A percentile compares a stretch with the other conserved stretches of the same genome.
These are phyloP conservation scores for Amazona vittata DNA, from an alignment of 2,113 vertebrate species.

Conservation along the genomic window DNA sequence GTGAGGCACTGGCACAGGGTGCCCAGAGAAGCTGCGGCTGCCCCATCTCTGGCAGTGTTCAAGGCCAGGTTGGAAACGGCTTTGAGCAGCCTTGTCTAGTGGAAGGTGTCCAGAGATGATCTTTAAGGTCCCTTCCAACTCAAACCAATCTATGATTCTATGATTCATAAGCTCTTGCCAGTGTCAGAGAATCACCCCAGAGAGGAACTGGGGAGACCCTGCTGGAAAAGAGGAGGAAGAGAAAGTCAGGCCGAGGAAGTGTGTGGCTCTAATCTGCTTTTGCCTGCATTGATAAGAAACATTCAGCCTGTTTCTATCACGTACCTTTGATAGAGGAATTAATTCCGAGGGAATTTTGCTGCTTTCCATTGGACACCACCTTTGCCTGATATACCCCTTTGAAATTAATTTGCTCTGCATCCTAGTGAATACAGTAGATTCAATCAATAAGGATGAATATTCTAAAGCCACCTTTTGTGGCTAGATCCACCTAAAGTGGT, in stretches of 20 bases:
- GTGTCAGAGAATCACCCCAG: not conserved
- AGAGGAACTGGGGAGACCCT: not conserved
- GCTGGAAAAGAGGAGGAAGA: not conserved
- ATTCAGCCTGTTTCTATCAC: not conserved
- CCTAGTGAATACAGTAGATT: not conserved
- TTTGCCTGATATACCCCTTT: not conserved
- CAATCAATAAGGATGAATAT: not conserved
- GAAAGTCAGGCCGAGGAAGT: not conserved
- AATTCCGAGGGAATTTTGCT: not conserved
- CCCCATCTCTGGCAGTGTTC: not conserved
- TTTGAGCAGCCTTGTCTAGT: not conserved
- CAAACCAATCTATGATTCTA: not conserved
- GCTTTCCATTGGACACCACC: not conserved
- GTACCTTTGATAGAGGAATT: not conserved
- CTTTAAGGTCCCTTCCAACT: not conserved
- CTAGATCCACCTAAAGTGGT: not conserved
- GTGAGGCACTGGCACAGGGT: not conserved
- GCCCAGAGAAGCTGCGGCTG: not conserved
- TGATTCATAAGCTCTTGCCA: fast-evolving
- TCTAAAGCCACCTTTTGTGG: not conserved
- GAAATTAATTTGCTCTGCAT: not conserved
- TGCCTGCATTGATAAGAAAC: not conserved
- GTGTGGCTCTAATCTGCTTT: not conserved
- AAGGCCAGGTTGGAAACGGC: not conserved
- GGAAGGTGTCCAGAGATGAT: not conserved